A percentile compares a stretch with the other conserved stretches of the same genome.
phyloP scores from a whole-genome alignment of 2,888 invertebrate species.

The Selenia dentaria region DNA sequence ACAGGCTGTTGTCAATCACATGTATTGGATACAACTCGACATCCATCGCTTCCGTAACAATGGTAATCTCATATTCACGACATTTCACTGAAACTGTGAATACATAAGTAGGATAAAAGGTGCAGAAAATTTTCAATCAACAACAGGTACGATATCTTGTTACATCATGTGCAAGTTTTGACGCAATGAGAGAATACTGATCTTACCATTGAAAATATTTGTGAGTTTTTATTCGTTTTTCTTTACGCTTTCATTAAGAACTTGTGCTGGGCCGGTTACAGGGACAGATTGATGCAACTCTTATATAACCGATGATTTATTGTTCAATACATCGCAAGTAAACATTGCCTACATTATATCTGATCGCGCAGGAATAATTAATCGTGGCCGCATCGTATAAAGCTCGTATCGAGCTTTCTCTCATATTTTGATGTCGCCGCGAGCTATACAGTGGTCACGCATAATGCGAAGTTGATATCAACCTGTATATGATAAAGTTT shows the following conservation, averaged over 20 bases:
- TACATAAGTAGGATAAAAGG: slow-evolving; percentile 30
- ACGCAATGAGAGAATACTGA: slow-evolving; percentile 15
- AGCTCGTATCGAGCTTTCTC: slow-evolving; percentile 24
- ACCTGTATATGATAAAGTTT: slow-evolving; percentile 68
- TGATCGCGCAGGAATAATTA: slow-evolving; percentile 32
- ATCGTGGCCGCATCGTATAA: slow-evolving; percentile 25
- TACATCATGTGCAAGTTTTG: slow-evolving; percentile 15
- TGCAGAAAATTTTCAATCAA: slow-evolving; percentile 6
- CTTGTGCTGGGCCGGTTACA: slow-evolving; percentile 16
- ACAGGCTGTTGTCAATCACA: slow-evolving; percentile 67
- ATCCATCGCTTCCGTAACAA: slow-evolving; percentile 37
- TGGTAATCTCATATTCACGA: slow-evolving; percentile 37
- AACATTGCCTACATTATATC: slow-evolving; percentile 33
- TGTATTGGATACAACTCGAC: slow-evolving; percentile 21
- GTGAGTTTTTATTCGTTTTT: slow-evolving; percentile 6
- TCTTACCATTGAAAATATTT: slow-evolving; percentile 3
- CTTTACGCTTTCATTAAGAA: slow-evolving; percentile 4
- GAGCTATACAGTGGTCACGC: slow-evolving; percentile 18
- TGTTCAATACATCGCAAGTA: slow-evolving; percentile 30
- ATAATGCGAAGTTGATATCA: slow-evolving; percentile 40
- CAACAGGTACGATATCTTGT: slow-evolving; percentile 16
- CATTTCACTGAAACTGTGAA: slow-evolving; percentile 32
- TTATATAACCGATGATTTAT: slow-evolving; percentile 34
- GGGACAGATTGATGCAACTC: slow-evolving; percentile 30
- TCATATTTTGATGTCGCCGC: slow-evolving; percentile 26